Percentiles rank a stretch among this genome's conserved stretches.
phyloP scores from a whole-genome alignment of 2,797 vertebrate genomes.

The Intellagama lesueurii region DNA sequence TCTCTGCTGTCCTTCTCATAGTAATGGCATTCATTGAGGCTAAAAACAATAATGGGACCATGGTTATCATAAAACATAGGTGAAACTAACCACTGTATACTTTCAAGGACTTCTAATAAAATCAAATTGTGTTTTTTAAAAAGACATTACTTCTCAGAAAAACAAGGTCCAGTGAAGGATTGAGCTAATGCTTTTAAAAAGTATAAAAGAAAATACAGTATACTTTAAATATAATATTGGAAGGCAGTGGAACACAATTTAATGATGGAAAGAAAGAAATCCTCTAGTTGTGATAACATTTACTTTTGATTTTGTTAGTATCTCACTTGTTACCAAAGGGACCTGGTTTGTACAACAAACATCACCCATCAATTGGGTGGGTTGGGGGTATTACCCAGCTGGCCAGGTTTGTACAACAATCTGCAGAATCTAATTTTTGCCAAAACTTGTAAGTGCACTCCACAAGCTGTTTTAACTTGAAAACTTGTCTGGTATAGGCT shows the following conservation, averaged over 20 bases:
- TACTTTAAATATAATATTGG: not conserved
- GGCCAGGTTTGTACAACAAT: no score
- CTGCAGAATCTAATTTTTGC: no score
- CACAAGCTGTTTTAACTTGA: no score
- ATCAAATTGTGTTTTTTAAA: not conserved
- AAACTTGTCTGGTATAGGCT: no score
- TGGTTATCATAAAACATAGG: conserved; percentile 51
- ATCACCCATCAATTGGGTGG: no score
- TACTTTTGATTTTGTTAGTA: not conserved
- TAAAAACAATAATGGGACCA: conserved; percentile 44
- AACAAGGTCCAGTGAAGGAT: conserved; percentile 1
- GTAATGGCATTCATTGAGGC: conserved; percentile 49
- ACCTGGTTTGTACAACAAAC: no score
- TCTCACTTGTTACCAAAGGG: not conserved
- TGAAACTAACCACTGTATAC: conserved; percentile 21
- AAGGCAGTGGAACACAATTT: not conserved
- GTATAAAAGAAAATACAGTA: not conserved
- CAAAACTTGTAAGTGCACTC: no score
- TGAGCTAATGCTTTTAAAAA: not conserved
- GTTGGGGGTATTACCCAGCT: no score
- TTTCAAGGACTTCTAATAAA: conserved; percentile 16
- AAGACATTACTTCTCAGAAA: not conserved
- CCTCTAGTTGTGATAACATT: not conserved
- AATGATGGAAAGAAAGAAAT: not conserved
- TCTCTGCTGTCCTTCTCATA: conserved; percentile 54